Base-by-base conservation (phyloP, 2,113 vertebrate genomes). In the Dermatemys mawii region DNA sequence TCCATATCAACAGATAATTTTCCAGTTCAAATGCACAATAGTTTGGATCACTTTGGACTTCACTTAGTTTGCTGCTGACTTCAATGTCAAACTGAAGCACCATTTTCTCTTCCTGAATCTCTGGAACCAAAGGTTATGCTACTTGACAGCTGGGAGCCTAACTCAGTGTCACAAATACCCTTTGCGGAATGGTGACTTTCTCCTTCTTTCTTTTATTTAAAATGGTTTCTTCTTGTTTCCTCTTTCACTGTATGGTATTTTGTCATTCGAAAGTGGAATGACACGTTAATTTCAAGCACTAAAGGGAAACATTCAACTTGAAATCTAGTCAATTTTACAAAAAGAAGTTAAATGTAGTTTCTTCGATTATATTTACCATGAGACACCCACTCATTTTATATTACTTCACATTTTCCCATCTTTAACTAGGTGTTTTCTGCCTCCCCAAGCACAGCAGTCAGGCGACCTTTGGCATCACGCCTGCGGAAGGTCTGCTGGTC, bases 281-380 rank as follows among this genome's bases (percentile, higher is more conserved):
- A 94, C 94, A 96, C 89, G 81, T 96, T 97, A 95, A 96, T 96
- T 97, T 96, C 95, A 97, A 85, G 94, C 89, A 95, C 89, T 96
- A 96, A 95, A 92, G 93, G 95, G 91, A 97, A 97, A 96, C 90
- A 91, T 97, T 96, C 95, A 93, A 83, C 91, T 63, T 92, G 94
- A 93, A 92, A 95, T 93, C 89, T 90, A 93, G 93, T 95, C 86
- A 92, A 78, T 93, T 95, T 93, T 57, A 55, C 41, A 44, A 95
- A 95, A 94, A 70, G 49, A 90, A 89, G 75, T 90, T 96, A 92
- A 97, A 96, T 95, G 94, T 60, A 75, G 81, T 83, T 97, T 92
- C 88, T 97, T 84, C 44, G 70, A 90, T 51, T 91, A 91, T 54
- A 90, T 87, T 96, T 97, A 93, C 92, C 54, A 70, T 91, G 79